Base-by-base conservation (phyloP, 1,140 invertebrate species). In the Condylostylus longicornis region DNA sequence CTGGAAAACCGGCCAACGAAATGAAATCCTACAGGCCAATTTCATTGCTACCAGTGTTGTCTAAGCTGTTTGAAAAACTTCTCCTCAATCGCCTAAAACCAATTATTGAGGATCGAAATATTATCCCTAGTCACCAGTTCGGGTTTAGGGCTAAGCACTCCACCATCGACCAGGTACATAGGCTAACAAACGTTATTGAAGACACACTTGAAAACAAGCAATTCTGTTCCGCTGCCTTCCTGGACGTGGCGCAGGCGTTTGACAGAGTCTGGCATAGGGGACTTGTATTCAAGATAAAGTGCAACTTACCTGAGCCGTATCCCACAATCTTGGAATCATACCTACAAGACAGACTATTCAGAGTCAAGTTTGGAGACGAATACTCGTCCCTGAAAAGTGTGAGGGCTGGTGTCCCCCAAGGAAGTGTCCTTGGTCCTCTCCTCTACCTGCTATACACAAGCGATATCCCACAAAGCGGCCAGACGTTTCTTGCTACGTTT, bases 1-100 rank as follows among this genome's bases (percentile, higher is more conserved):
- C 42, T 8, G 42, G 40, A 18, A 62, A 63, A 41, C 21, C 48
- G n/a, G 33, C 33, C 27, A 41, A 18, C 5, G 14, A 23, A 7
- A 45, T 51, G 8, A 13, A n/a, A 13, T 51, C 41, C 27, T 58
- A 61, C 40, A 38, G 56, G n/a, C 57, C 57, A 0, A 61, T 62
- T 8, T 58, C 49, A 18, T 43, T 62, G 0, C 41, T 58, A 13
- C 41, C 44, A n/a, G 40, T 32, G 6, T 18, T 56, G 12, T 40
- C 36, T 2, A 63, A 62, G 41, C 4, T 61, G 2, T 33, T 48
- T n/a, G 55, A 61, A 47, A 53, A 35, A 22, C 4, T 21, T 4
- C 9, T 35, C 9, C 22, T 35, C 9, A 5, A 10, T 9, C 34
- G 34, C 9, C 5, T 35, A 22, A 22, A 5, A 5, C 14, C 23